Evolutionary conservation across 2,888 invertebrate species (phyloP).

Genomic region (Slavum lentiscoides): DNA sequence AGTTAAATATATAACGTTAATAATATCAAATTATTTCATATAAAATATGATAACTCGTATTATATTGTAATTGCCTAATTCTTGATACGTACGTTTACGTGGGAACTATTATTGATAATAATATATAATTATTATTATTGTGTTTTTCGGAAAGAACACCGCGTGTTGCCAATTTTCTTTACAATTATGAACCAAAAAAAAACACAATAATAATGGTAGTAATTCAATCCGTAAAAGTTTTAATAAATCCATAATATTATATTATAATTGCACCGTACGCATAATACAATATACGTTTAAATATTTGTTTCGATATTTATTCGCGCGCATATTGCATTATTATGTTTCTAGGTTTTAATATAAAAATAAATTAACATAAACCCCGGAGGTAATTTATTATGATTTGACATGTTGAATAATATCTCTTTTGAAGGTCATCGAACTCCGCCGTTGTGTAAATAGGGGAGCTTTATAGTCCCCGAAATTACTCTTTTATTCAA

Average conservation of each 20-base stretch:
- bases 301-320: too few relatives aligned
- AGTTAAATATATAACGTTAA: not conserved
- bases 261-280: too few relatives aligned
- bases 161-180: too few relatives aligned
- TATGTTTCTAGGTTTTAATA: not conserved
- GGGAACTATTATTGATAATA: too few relatives aligned
- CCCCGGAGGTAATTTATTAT: conserved; percentile 5
- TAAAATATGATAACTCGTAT: not conserved
- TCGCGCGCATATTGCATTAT: not conserved
- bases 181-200: too few relatives aligned
- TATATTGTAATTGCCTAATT: not conserved
- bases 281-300: too few relatives aligned
- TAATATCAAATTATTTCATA: not conserved
- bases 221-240: too few relatives aligned
- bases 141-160: too few relatives aligned
- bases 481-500: conserved; percentile 18
- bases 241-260: too few relatives aligned
- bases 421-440: conserved; percentile 32
- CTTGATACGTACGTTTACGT: too few relatives aligned
- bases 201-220: too few relatives aligned
- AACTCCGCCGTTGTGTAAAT: conserved; percentile 7
- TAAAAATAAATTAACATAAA: conserved; percentile 3
- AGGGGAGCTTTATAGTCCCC: conserved; percentile 23
- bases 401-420: conserved; percentile 27
- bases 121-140: too few relatives aligned